These are phyloP conservation scores for Cyprinodon tularosa DNA, from an alignment of 2,113 vertebrate species.

Conservation along the genomic window DNA sequence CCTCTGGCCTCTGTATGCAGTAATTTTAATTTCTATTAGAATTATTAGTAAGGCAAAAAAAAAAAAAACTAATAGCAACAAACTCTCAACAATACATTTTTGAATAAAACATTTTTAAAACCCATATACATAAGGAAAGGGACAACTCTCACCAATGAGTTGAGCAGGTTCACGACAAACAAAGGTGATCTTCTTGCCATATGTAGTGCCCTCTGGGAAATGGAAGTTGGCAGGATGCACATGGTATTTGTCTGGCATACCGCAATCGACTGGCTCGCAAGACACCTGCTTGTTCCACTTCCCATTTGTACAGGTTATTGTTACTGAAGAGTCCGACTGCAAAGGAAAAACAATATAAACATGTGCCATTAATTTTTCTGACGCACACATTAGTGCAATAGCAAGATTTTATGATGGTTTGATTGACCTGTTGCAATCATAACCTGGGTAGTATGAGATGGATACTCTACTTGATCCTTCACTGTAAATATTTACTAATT, in stretches of 20 bases:
- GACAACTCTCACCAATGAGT: constrained; percentile 86
- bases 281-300: constrained; percentile 96
- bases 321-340: constrained; percentile 83
- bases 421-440: too few species aligned
- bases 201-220: constrained; percentile 93
- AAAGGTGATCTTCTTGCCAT: constrained; percentile 91
- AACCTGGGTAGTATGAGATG: too few species aligned
- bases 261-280: constrained; percentile 94
- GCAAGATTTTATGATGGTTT: too few species aligned
- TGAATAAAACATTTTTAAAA: background rate
- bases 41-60: too few species aligned
- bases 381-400: too few species aligned
- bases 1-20: too few species aligned
- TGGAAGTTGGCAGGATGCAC: constrained; percentile 91
- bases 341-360: constrained; percentile 12
- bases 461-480: too few species aligned
- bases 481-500: too few species aligned
- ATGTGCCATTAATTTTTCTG: background rate
- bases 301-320: constrained; percentile 90
- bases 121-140: background rate
- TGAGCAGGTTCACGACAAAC: constrained; percentile 91
- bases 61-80: background rate
- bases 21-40: too few species aligned
- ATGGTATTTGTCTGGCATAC: constrained; percentile 93
- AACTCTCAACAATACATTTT: background rate